phyloP scores from a whole-genome alignment of 1,140 invertebrate genomes.

The Rhagoletis pomonella region DNA sequence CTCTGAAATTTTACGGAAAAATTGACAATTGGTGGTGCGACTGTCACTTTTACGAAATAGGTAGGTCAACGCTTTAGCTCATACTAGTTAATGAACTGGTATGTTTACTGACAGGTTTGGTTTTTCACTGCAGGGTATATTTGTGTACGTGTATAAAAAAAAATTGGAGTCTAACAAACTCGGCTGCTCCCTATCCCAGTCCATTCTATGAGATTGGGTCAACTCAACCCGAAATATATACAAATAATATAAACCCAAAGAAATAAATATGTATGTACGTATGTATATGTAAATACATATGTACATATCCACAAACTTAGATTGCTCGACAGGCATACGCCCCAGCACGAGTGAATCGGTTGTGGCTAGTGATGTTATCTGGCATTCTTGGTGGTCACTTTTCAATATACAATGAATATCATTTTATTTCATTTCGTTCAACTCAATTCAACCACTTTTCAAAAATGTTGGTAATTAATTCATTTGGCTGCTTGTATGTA shows the following conservation, averaged over 20 bases:
- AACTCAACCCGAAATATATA: constrained; percentile 24
- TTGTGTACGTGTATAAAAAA: not conserved
- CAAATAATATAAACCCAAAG: not conserved
- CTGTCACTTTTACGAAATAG: no score
- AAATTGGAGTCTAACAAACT: constrained; percentile 27
- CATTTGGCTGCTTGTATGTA: constrained; percentile 38
- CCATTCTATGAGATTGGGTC: constrained; percentile 38
- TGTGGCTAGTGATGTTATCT: constrained; percentile 52
- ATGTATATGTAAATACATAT: not conserved
- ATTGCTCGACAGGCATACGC: not conserved
- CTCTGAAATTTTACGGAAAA: no score
- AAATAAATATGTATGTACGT: not conserved
- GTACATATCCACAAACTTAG: not conserved
- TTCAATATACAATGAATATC: constrained; percentile 53
- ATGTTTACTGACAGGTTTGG: no score
- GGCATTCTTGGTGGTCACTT: constrained; percentile 52
- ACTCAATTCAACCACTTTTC: constrained; percentile 52
- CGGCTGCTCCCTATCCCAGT: not conserved
- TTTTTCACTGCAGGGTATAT: no score
- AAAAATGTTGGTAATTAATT: constrained; percentile 55
- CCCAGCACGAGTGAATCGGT: constrained; percentile 23
- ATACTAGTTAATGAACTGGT: no score
- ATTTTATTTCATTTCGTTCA: constrained; percentile 53
- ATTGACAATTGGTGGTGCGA: no score
- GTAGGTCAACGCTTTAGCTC: no score